Conservation (phyloP, 2,113 vertebrate genomes). For the Solea senegalensis region DNA sequence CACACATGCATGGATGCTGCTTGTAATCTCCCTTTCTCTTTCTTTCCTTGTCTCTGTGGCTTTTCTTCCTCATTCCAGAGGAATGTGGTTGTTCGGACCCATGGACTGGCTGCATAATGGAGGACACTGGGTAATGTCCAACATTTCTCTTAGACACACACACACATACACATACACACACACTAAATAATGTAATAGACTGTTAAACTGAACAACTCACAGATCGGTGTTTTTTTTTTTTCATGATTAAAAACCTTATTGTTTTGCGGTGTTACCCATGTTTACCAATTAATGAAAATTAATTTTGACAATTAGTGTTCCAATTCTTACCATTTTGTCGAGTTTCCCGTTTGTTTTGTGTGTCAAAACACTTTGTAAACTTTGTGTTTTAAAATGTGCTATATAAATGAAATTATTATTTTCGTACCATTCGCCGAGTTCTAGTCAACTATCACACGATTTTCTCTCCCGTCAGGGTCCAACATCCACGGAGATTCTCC, state of each 20-base stretch:
- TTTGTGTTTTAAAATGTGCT: too few species aligned
- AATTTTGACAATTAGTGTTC: too few species aligned
- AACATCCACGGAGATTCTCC: slow-evolving; percentile 93
- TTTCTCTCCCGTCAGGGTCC: slow-evolving; percentile 82
- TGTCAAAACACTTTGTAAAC: too few species aligned
- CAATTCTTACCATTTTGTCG: too few species aligned
- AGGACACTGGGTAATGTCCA: slow-evolving; percentile 90
- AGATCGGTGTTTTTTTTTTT: too few species aligned
- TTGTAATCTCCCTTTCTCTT: background rate
- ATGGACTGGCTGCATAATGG: slow-evolving; percentile 95
- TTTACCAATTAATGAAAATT: background rate
- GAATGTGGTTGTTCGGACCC: slow-evolving; percentile 91
- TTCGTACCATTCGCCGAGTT: background rate
- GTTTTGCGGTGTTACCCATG: background rate
- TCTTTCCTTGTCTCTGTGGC: background rate
- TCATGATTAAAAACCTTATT: background rate
- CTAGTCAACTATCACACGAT: slow-evolving; percentile 8
- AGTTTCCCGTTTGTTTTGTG: too few species aligned
- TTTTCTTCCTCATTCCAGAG: slow-evolving; percentile 74
- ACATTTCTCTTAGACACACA: slow-evolving; percentile 3
- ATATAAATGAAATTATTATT: too few species aligned
- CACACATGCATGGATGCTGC: too few species aligned
- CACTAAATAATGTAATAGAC: background rate
- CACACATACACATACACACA: too few species aligned
- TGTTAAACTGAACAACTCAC: too few species aligned